Evolutionary conservation across 2,888 invertebrate species (phyloP).

Genomic region (Troilus luridus): DNA sequence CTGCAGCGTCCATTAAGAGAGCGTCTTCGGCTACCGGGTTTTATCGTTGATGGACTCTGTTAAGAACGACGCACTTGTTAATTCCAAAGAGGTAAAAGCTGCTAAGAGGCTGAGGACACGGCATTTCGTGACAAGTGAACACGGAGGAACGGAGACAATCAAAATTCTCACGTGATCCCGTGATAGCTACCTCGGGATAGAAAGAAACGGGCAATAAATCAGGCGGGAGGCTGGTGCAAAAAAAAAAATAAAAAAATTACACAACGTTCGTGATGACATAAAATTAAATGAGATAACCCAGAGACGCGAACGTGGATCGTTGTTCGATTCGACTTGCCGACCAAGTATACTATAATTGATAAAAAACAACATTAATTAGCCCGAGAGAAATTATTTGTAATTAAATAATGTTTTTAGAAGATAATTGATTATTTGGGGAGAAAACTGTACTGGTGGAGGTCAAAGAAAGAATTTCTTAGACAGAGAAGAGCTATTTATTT

Average conservation of each 20-base stretch:
- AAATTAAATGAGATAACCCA: slow-evolving; percentile 33
- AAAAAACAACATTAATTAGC: not conserved
- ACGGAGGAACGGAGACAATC: slow-evolving; percentile 42
- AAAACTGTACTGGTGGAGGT: no score
- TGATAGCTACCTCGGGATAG: slow-evolving; percentile 22
- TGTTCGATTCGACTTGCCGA: not conserved
- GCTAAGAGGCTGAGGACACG: slow-evolving; percentile 47
- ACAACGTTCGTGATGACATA: slow-evolving; percentile 36
- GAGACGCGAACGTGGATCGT: not conserved
- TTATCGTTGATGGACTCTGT: slow-evolving; percentile 40
- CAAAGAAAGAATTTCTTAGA: no score
- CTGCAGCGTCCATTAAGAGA: not conserved
- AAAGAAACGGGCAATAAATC: slow-evolving; percentile 47
- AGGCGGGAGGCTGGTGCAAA: slow-evolving; percentile 14
- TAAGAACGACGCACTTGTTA: slow-evolving; percentile 36
- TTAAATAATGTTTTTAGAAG: no score
- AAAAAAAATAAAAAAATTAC: not conserved
- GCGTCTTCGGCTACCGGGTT: slow-evolving; percentile 19
- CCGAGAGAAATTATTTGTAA: not conserved
- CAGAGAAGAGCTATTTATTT: no score
- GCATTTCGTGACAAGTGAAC: slow-evolving; percentile 34
- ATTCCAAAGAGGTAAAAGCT: slow-evolving; percentile 46
- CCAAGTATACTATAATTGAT: not conserved
- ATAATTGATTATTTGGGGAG: no score
- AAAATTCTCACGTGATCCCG: slow-evolving; percentile 50